These are phyloP conservation scores for Flexamia atlantica DNA, from an alignment of 2,888 invertebrate genomes.

Conservation along the genomic window DNA sequence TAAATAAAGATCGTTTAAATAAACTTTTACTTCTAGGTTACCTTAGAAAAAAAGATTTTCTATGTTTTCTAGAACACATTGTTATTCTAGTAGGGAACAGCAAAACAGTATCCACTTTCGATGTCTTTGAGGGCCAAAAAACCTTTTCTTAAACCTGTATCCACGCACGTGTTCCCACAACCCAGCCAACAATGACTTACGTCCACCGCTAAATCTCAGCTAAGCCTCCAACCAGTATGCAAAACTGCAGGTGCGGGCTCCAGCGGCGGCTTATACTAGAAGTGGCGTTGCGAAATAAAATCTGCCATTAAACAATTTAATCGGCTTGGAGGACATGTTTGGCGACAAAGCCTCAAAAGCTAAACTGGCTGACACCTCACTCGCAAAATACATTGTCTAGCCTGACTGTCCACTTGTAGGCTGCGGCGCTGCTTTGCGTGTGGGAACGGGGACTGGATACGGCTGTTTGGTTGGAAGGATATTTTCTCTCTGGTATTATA, in stretches of 20 bases:
- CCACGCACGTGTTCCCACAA: too few species aligned
- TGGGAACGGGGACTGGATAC: neutral
- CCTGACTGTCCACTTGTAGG: neutral
- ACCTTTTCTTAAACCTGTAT: too few species aligned
- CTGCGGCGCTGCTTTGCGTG: neutral
- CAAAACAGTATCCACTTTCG: too few species aligned
- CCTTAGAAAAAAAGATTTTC: too few species aligned
- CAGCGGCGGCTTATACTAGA: neutral
- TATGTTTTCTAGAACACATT: too few species aligned
- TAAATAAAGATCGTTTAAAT: too few species aligned
- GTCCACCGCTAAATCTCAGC: neutral
- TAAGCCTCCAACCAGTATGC: neutral
- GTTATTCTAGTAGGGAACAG: too few species aligned
- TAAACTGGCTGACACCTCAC: neutral
- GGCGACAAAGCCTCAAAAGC: neutral
- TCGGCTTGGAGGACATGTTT: constrained; percentile 16
- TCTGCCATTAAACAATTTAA: constrained; percentile 14
- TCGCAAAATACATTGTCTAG: neutral
- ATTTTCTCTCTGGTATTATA: neutral
- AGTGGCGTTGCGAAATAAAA: constrained; percentile 34
- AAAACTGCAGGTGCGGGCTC: constrained; percentile 7
- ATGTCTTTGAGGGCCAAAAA: too few species aligned
- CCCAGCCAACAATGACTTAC: too few species aligned
- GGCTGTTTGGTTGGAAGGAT: neutral
- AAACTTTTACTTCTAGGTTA: too few species aligned